phyloP scores from a whole-genome alignment of 2,113 vertebrate genomes.

The Crotalus horridus region DNA sequence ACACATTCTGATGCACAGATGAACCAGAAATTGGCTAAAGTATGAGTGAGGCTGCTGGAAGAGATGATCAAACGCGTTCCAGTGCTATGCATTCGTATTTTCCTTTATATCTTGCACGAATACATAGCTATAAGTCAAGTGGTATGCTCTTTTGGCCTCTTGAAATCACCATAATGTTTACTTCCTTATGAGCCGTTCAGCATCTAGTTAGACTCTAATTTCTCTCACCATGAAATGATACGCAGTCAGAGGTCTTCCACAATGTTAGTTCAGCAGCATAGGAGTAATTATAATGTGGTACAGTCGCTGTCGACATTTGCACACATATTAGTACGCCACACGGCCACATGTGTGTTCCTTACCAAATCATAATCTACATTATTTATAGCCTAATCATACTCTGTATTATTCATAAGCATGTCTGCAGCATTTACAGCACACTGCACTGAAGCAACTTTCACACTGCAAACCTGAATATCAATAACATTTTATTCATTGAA shows the following conservation, averaged over 20 bases:
- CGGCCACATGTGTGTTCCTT: not conserved
- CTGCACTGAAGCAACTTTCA: not conserved
- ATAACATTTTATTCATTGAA: not conserved
- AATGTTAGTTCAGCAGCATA: not conserved
- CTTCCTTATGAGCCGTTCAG: not conserved
- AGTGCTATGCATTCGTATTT: not conserved
- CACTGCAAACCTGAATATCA: not conserved
- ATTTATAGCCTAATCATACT: not conserved
- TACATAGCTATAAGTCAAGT: not conserved
- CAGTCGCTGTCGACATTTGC: not conserved
- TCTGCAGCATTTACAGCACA: not conserved
- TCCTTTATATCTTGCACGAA: not conserved
- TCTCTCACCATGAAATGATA: not conserved
- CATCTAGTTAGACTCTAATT: not conserved
- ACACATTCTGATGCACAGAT: accelerated
- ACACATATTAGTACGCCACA: not conserved
- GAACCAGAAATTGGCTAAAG: not conserved
- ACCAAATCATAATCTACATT: not conserved
- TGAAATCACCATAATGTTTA: not conserved
- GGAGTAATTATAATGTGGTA: not conserved
- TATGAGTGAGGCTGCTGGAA: not conserved
- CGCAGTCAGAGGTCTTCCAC: not conserved
- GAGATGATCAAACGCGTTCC: not conserved
- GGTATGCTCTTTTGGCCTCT: not conserved
- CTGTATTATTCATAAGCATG: not conserved